Percentiles rank a stretch among this genome's conserved stretches.
Conservation (phyloP, 2,113 vertebrate species). For the Conger conger region DNA sequence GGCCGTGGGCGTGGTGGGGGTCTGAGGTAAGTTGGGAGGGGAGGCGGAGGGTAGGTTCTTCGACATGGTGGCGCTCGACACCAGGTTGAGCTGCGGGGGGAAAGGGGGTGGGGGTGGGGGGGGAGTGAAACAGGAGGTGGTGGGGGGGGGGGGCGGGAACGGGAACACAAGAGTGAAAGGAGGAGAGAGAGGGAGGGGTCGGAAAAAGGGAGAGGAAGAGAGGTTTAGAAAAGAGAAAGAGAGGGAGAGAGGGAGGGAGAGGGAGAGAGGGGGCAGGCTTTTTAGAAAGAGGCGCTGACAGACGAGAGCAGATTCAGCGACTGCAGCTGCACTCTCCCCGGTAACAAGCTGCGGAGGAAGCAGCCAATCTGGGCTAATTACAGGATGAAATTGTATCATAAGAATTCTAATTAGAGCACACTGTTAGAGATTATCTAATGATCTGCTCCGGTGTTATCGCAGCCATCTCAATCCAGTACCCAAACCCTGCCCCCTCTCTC, state of each 20-base stretch:
- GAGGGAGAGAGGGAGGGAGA: slow-evolving; percentile 34
- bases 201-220: not conserved
- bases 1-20: slow-evolving; percentile 95
- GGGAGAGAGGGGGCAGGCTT: slow-evolving; percentile 46
- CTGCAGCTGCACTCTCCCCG: slow-evolving; percentile 84
- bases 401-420: slow-evolving; percentile 98
- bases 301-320: slow-evolving; percentile 82
- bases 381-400: slow-evolving; percentile 98
- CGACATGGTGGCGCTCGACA: slow-evolving; percentile 99
- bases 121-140: slow-evolving; percentile 22
- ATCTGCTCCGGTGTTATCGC: slow-evolving; percentile 88
- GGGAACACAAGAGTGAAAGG: slow-evolving; percentile 51
- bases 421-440: slow-evolving; percentile 97
- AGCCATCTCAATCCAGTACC: slow-evolving; percentile 72
- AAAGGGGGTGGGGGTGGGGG: slow-evolving; percentile 43
- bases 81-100: slow-evolving; percentile 91
- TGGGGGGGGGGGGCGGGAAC: slow-evolving; percentile 34
- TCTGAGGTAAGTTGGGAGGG: slow-evolving; percentile 98
- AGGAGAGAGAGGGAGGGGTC: slow-evolving; percentile 44
- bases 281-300: slow-evolving; percentile 84
- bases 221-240: slow-evolving; percentile 52
- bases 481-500: too few relatives aligned
- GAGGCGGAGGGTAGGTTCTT: slow-evolving; percentile 97
- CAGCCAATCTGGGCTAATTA: slow-evolving; percentile 98
- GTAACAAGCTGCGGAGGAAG: slow-evolving; percentile 94